phyloP scores from a whole-genome alignment of 2,888 invertebrate species.

The Caenorhabditis becei region DNA sequence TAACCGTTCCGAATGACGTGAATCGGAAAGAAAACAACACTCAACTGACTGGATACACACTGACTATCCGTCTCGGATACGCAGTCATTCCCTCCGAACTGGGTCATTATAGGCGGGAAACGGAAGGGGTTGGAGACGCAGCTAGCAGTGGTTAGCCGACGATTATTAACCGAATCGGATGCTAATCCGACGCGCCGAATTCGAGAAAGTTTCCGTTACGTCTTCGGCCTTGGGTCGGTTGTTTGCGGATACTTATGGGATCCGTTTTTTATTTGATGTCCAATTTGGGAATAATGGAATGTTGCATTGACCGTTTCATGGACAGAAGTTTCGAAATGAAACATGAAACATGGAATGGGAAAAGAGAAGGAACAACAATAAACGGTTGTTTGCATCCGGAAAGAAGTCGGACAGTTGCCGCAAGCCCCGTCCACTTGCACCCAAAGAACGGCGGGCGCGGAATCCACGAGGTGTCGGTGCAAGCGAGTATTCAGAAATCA shows the following conservation, averaged over 20 bases:
- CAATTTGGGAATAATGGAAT: constrained; percentile 35
- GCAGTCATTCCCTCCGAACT: constrained; percentile 39
- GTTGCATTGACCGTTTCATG: constrained; percentile 15
- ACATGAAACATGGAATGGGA: not conserved
- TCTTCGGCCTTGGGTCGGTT: constrained; percentile 24
- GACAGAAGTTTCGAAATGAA: constrained; percentile 1
- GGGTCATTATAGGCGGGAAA: constrained; percentile 51
- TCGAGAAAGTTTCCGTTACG: constrained; percentile 1
- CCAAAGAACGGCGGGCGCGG: too few relatives aligned
- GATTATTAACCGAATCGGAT: constrained; percentile 38
- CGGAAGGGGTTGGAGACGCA: constrained; percentile 37
- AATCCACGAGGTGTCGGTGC: too few relatives aligned
- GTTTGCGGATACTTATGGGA: constrained; percentile 12
- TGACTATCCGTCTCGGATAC: constrained; percentile 30
- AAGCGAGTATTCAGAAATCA: too few relatives aligned
- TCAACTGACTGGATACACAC: not conserved
- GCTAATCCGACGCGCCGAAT: constrained; percentile 37
- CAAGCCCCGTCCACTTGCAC: too few relatives aligned
- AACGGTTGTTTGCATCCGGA: too few relatives aligned
- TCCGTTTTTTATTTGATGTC: constrained; percentile 48
- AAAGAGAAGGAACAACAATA: too few relatives aligned
- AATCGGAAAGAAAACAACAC: not conserved
- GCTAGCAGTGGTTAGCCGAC: constrained; percentile 38
- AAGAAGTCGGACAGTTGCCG: too few relatives aligned
- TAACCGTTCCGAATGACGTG: constrained; percentile 16